Base-by-base conservation (phyloP, 1,140 invertebrate genomes). In the Antheraea pernyi region DNA sequence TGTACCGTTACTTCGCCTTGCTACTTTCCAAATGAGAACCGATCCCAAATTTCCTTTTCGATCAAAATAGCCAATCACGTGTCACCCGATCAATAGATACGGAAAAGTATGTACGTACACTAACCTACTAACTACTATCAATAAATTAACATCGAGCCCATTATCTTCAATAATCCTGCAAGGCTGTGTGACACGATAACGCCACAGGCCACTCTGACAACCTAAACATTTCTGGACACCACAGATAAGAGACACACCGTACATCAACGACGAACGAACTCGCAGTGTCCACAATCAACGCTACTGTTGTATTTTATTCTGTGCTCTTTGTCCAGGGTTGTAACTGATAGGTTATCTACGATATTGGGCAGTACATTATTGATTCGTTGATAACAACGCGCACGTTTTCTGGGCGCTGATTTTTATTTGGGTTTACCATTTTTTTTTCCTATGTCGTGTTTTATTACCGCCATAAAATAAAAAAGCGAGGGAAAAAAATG, bases 291-390 rank as follows among this genome's bases (percentile, higher is more conserved):
- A 71, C 70, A 76, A 73, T 64, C 69, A 59, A 36, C n/a, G 69
- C 69, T 72, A 69, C 66, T 71, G 73, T 68, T 65, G 74, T 53
- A 53, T 53, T 53, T 53, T 53, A 53, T 68, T 69, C 75, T 76
- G 75, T 80, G 75, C 65, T 65, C 69, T 72, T 72, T 73, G 71
- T 75, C 71, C 71, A 75, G 71, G 77, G 67, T 74, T 76, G 65
- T 67, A 64, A 42, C 60, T 72, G 85, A 89, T 89, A 86, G 68
- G 73, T 65, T 84, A 86, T 87, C 84, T 53, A n/a, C 46, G 67
- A 79, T 83, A 87, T 86, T 82, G 78, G 81, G 76, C 74, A 79
- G 79, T 74, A 81, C 77, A 81, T 85, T 89, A 89, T 89, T 89
- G 86, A 89, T 89, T 84, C 70, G 64, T 70, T 82, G 86, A 89